Evolutionary conservation across 2,888 invertebrate species (phyloP).

Genomic region (Quadriops clusia): DNA sequence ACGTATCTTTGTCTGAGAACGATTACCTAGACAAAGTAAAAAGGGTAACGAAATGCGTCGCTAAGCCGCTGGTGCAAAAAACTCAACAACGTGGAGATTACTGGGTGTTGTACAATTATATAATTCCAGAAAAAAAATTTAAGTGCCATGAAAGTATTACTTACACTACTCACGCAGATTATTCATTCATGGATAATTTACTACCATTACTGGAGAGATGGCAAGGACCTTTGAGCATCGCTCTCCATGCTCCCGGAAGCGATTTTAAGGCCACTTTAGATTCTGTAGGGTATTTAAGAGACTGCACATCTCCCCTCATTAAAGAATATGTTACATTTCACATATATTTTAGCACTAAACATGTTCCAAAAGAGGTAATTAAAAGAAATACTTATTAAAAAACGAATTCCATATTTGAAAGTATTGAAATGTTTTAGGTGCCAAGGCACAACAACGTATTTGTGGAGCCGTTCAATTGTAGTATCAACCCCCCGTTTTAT

Average conservation of each 20-base stretch:
- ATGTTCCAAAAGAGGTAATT: constrained; percentile 60
- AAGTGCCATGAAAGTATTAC: constrained; percentile 78
- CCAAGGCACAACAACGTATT: constrained; percentile 53
- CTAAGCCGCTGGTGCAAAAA: no score
- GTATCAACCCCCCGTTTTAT: constrained; percentile 55
- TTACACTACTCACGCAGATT: constrained; percentile 86
- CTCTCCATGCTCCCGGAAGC: constrained; percentile 75
- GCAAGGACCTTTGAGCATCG: constrained; percentile 79
- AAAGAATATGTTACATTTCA: constrained; percentile 77
- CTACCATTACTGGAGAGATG: constrained; percentile 74
- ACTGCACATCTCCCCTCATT: constrained; percentile 62
- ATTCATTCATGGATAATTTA: constrained; percentile 82
- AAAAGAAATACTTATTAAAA: no score
- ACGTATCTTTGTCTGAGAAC: no score
- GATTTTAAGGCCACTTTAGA: constrained; percentile 69
- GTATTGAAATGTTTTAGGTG: constrained; percentile 39
- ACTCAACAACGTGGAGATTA: constrained; percentile 43
- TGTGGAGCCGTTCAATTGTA: constrained; percentile 56
- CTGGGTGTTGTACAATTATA: constrained; percentile 83
- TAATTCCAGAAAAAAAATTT: constrained; percentile 52
- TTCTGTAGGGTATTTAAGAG: constrained; percentile 69
- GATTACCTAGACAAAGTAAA: no score
- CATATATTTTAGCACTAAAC: constrained; percentile 75
- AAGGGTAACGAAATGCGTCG: no score
- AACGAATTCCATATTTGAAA: background rate